Percentiles rank a stretch among this genome's conserved stretches.
Evolutionary conservation across 2,113 vertebrate genomes (phyloP).

Genomic region (Sander vitreus): DNA sequence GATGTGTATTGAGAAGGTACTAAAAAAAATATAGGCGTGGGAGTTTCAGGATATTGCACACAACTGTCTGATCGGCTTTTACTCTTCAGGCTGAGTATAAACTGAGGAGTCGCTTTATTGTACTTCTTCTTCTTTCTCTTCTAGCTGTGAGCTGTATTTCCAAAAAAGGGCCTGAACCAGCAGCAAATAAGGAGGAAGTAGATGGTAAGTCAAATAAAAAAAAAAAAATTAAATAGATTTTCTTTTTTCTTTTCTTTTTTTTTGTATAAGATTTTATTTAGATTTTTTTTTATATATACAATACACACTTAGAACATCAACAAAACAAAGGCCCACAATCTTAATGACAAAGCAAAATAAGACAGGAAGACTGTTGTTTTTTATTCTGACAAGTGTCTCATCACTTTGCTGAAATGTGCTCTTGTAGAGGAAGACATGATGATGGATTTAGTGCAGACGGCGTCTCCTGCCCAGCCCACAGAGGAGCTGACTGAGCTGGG

Average conservation of each 20-base stretch:
- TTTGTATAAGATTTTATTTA: background rate
- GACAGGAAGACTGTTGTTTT: background rate
- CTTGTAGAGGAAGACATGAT: slow-evolving; percentile 93
- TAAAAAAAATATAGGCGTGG: background rate
- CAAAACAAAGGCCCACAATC: background rate
- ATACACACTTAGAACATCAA: background rate
- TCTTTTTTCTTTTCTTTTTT: too few relatives aligned
- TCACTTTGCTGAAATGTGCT: slow-evolving; percentile 24
- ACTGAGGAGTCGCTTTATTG: slow-evolving; percentile 2
- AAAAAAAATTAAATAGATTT: background rate
- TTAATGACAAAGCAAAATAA: background rate
- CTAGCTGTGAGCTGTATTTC: slow-evolving; percentile 91
- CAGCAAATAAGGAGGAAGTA: slow-evolving; percentile 86
- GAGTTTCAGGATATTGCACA: background rate
- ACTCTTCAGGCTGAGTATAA: background rate
- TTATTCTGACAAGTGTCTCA: background rate
- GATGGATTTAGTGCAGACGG: slow-evolving; percentile 86
- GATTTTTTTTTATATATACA: background rate
- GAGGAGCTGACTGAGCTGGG: slow-evolving; percentile 94
- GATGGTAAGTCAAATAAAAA: slow-evolving; percentile 84
- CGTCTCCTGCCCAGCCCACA: slow-evolving; percentile 60
- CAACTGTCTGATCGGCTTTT: slow-evolving; percentile 37
- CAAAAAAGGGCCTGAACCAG: slow-evolving; percentile 89
- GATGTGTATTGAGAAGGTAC: background rate
- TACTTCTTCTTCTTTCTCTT: slow-evolving; percentile 40